Evolutionary conservation across 2,888 invertebrate species (phyloP).

Genomic region (Orthosia gracilis): DNA sequence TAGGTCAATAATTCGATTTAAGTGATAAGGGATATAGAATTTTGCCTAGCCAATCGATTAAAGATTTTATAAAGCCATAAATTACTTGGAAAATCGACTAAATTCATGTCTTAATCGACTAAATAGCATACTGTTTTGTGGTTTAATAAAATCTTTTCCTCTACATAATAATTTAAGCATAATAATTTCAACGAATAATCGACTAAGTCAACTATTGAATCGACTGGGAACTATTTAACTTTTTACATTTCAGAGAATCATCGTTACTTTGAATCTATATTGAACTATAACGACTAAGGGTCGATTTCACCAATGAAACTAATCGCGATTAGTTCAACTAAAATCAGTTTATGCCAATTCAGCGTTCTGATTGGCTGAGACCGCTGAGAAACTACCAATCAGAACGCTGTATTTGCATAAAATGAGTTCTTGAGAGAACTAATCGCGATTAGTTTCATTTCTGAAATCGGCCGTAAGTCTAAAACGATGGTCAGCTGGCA

Average conservation of each 20-base stretch:
- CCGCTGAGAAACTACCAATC: too few species aligned
- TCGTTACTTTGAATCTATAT: slow-evolving; percentile 37
- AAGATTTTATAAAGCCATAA: slow-evolving; percentile 43
- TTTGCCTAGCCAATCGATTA: not conserved
- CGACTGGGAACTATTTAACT: slow-evolving; percentile 39
- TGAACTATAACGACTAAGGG: slow-evolving; percentile 32
- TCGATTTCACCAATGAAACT: too few species aligned
- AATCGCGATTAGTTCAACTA: too few species aligned
- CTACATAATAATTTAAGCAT: slow-evolving; percentile 42
- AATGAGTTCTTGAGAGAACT: too few species aligned
- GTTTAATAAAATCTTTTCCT: slow-evolving; percentile 42
- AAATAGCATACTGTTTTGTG: slow-evolving; percentile 2
- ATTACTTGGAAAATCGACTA: slow-evolving; percentile 28
- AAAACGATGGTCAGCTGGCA: slow-evolving; percentile 23
- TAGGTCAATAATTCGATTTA: slow-evolving; percentile 56
- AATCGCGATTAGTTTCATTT: too few species aligned
- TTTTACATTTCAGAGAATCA: slow-evolving; percentile 40
- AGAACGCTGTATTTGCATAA: too few species aligned
- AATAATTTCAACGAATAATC: slow-evolving; percentile 37
- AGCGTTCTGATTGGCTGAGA: too few species aligned
- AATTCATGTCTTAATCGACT: slow-evolving; percentile 12
- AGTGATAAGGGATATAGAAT: slow-evolving; percentile 44
- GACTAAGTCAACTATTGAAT: slow-evolving; percentile 55
- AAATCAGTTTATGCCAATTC: too few species aligned
- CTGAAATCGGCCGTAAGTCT: too few species aligned